phyloP scores from a whole-genome alignment of 2,797 vertebrate genomes.

The Sylvia borin region DNA sequence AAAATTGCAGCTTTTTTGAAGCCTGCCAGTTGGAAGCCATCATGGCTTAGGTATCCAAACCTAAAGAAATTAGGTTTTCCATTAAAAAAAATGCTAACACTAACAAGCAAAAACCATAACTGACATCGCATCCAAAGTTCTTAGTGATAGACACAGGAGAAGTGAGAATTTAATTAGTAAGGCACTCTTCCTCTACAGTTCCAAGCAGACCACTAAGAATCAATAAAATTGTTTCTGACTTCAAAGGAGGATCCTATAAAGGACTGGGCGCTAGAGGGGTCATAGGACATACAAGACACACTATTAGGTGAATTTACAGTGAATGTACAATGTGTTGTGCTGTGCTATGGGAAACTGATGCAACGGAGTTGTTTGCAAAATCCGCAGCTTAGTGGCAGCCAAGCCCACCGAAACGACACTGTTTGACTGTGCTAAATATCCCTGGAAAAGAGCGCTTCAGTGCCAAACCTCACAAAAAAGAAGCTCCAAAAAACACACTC shows the following conservation, averaged over 20 bases:
- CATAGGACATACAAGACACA: background rate
- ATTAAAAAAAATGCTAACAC: background rate
- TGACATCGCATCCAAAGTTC: background rate
- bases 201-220: background rate
- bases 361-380: background rate
- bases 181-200: background rate
- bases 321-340: accelerated
- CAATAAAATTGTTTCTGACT: background rate
- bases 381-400: background rate
- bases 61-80: background rate
- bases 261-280: background rate
- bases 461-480: background rate
- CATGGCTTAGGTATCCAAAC: background rate
- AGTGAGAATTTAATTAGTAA: background rate
- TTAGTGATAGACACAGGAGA: background rate
- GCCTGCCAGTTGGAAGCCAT: background rate
- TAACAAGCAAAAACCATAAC: background rate
- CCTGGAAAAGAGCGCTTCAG: background rate
- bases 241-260: background rate
- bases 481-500: background rate
- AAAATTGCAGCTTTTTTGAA: background rate
- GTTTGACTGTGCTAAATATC: background rate
- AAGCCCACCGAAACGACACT: background rate
- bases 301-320: background rate
- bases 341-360: background rate